Evolutionary conservation across 1,140 invertebrate species (phyloP), one percentile per base, ranked within the genome.

Genomic region (Sinella curviseta): DNA sequence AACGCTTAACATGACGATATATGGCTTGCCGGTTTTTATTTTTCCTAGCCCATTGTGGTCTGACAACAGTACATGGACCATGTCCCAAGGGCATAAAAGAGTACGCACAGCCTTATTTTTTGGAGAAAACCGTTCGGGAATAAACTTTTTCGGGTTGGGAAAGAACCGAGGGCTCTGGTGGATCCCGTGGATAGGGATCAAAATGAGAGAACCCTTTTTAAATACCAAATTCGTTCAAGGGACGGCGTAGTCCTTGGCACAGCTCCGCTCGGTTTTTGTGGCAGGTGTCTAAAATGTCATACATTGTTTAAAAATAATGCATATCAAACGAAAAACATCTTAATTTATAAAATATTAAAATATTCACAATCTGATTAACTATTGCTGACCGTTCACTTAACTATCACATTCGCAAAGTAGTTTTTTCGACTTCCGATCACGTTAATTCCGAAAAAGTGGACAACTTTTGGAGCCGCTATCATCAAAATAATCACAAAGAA

Each of bases 91-190:
- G 70, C 3, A 33, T 12, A 36, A 74, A 74, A 12, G 70, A 4
- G 70, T 74, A 74, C 8, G 4, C 26, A 16, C 34, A 30, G 30
- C 70, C 24, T 74, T 74, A 24, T 74, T 74, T 33, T 74, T 30
- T 20, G 70, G 2, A 8, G 70, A 12, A 34, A 74, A 74, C 24
- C 70, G 24, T 74, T 74, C 31, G 8, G 70, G 70, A 28, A 20
- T 28, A 34, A 74, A 74, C 26, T 74, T 34, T 30, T 34, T 28
- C 17, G 70, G 70, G 17, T 74, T 36, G 3, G 24, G 16, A 74
- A 30, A 74, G 31, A 30, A 31, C 26, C 24, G 4, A 14, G 89
- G 87, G 70, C 31, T 30, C 8, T 31, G 24, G 26, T 74, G 70
- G 16, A 74, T 33, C 26, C 24, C 14, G 24, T 65, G 26, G 24